Base-by-base conservation (phyloP, 2,113 vertebrate genomes). In the Anguilla japonica region DNA sequence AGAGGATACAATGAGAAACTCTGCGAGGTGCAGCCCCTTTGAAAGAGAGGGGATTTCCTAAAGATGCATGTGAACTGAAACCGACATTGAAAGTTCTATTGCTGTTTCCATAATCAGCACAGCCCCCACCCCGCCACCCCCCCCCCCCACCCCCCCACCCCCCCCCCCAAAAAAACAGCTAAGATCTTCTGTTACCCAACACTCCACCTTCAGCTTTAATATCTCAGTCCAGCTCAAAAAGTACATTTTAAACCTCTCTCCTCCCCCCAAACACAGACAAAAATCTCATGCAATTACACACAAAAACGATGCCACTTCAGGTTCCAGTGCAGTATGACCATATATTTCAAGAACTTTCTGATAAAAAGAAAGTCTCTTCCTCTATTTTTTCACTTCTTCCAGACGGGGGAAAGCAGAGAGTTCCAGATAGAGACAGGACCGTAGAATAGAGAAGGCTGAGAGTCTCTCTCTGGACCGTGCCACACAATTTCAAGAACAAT, bases 201-300 rank as follows among this genome's bases (percentile, higher is more conserved):
- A 53, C 57, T 60, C n/a, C 80, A 56, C 79, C 63, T 57, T 39
- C 86, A 84, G 50, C 83, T 63, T 79, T 60, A 75, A 53, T 57
- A 18, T n/a, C 40, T 29, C 5, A 11, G 3, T 75, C 43, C 81
- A 79, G 79, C 18, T 79, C 29, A 43, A 71, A 79, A 60, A 75
- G 34, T 79, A 79, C 29, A 86, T 81, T 63, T 22, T 34, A 34
- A 46, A 46, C 4, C 4, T 53, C 50, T 11, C 40, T 50, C 53
- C 43, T 3, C 43, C 53, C 43, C 18, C 29, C 50, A 16, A 26
- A 34, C 29, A 34, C 56, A 34, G 56, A 60, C 82, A 39, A 20
- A 78, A 81, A 53, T 87, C 22, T 41, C 29, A 60, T 79, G 18
- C 60, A 79, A 79, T 0, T 16, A 34, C 50, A 46, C 40, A 26